Conservation (phyloP, 2,797 vertebrate species). For the Hypotaenidia okinawae region DNA sequence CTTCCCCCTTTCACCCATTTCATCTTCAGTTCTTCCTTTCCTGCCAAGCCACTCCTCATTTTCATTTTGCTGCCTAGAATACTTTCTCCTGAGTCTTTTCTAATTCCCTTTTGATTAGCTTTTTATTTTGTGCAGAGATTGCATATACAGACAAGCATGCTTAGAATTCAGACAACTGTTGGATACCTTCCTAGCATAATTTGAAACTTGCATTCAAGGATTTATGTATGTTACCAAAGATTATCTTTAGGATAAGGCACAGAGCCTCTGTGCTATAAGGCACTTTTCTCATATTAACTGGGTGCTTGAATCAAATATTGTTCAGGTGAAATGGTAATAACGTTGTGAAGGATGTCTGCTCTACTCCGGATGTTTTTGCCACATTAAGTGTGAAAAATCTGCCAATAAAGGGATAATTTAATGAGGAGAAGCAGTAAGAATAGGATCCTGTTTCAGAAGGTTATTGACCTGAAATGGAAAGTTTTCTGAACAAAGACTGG, state of each 20-base stretch:
- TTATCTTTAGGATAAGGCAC: not conserved
- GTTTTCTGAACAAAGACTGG: not conserved
- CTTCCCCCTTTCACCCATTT: not conserved
- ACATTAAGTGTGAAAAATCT: not conserved
- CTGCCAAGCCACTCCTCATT: not conserved
- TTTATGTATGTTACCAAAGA: not conserved
- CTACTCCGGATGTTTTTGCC: not conserved
- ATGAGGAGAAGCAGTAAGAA: not conserved
- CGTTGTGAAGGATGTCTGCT: not conserved
- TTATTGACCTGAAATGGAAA: not conserved
- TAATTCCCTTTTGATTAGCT: conserved; percentile 36
- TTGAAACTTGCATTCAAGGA: not conserved
- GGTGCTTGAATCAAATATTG: not conserved
- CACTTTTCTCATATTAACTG: not conserved
- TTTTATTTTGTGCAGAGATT: conserved; percentile 16
- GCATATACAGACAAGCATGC: conserved; percentile 11
- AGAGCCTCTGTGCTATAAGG: not conserved
- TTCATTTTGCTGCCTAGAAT: conserved; percentile 21
- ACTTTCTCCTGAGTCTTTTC: not conserved
- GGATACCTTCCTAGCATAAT: not conserved
- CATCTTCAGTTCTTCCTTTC: conserved; percentile 11
- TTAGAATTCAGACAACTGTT: conserved; percentile 7
- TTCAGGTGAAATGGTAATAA: not conserved
- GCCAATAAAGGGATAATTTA: not conserved
- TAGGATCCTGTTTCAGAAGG: not conserved